Evolutionary conservation across 2,888 invertebrate genomes (phyloP).

Genomic region (Drosophila stalkeri): DNA sequence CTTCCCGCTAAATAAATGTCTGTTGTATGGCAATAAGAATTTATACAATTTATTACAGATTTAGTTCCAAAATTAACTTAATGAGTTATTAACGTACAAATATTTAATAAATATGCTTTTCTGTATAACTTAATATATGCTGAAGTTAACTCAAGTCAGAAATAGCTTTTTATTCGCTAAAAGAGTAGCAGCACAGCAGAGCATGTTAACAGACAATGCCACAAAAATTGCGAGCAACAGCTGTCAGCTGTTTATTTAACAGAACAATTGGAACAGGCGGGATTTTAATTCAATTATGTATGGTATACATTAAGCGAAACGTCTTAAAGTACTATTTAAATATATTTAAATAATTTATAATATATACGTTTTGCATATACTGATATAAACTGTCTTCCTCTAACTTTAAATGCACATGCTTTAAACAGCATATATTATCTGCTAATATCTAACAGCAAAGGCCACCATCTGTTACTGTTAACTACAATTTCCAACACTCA

Average conservation of each 20-base stretch:
- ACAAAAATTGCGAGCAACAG: background rate
- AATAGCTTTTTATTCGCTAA: background rate
- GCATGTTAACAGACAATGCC: background rate
- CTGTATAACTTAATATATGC: no score
- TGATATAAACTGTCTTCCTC: background rate
- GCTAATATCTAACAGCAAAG: slow-evolving; percentile 23
- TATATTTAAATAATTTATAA: background rate
- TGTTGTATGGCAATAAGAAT: background rate
- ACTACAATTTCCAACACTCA: slow-evolving; percentile 28
- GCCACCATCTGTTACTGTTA: slow-evolving; percentile 4
- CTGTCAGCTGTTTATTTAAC: slow-evolving; percentile 11
- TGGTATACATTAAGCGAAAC: background rate
- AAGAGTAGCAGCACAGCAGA: no score
- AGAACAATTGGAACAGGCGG: background rate
- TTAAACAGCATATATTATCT: background rate
- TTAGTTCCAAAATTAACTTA: no score
- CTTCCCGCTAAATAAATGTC: background rate
- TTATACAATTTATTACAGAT: background rate
- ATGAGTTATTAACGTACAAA: background rate
- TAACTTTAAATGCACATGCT: background rate
- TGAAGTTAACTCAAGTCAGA: background rate
- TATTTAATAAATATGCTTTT: background rate
- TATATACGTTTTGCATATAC: background rate
- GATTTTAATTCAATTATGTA: background rate
- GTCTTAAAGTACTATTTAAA: background rate